Conservation (phyloP, 1,140 invertebrate species). For the Leptinotarsa lineolata region DNA sequence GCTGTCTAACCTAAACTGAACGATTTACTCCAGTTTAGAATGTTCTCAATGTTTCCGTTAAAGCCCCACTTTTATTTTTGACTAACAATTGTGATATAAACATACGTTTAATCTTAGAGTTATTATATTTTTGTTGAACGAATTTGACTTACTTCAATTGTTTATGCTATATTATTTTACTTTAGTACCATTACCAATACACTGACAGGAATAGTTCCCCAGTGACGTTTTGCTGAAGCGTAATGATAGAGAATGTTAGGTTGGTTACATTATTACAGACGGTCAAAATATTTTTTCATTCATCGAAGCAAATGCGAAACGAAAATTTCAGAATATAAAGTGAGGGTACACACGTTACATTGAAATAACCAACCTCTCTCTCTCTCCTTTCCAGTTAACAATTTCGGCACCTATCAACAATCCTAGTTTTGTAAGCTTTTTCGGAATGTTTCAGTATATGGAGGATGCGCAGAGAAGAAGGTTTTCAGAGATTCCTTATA, state of each 20-base stretch:
- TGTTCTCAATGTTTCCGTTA: too few relatives aligned
- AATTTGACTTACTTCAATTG: neutral
- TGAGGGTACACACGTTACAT: too few relatives aligned
- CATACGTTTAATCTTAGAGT: slow-evolving; percentile 17
- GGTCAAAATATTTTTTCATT: too few relatives aligned
- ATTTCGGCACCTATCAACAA: neutral
- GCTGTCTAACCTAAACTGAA: too few relatives aligned
- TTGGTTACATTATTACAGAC: neutral
- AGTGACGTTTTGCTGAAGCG: neutral
- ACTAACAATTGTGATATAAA: slow-evolving; percentile 26
- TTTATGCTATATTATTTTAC: neutral
- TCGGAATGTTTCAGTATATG: neutral
- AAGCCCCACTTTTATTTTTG: too few relatives aligned
- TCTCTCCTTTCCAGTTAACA: neutral
- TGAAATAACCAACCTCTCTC: neutral
- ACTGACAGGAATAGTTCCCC: neutral
- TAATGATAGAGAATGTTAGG: neutral
- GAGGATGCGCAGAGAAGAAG: too few relatives aligned
- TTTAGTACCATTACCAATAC: neutral
- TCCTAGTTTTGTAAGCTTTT: neutral
- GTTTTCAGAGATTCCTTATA: too few relatives aligned
- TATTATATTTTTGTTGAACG: slow-evolving; percentile 1
- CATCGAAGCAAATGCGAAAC: too few relatives aligned
- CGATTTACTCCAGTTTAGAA: too few relatives aligned
- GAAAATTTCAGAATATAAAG: too few relatives aligned